Percentiles rank a stretch among this genome's conserved stretches.
Conservation (phyloP, 2,888 invertebrate species). For the Arctia plantaginis region DNA sequence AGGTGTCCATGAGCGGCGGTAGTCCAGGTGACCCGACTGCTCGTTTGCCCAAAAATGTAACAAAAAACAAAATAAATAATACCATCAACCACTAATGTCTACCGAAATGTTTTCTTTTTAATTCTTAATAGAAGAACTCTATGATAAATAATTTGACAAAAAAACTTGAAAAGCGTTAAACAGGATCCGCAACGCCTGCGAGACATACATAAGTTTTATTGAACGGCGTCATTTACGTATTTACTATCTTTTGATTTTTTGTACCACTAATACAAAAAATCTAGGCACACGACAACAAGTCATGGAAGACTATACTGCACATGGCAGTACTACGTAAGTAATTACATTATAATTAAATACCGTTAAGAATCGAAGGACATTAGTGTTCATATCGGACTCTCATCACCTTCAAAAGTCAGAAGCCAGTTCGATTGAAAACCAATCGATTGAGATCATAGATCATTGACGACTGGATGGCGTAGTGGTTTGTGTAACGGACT, state of each 20-base stretch:
- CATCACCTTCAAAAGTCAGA: not conserved
- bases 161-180: no score
- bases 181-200: not conserved
- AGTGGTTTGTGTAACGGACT: no score
- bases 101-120: not conserved
- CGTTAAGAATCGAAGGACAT: no score
- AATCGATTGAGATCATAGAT: no score
- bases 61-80: no score
- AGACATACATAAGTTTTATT: not conserved
- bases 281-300: not conserved
- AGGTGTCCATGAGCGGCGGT: no score
- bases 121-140: not conserved
- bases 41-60: no score
- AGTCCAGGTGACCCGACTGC: no score
- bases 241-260: no score
- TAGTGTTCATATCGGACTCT: no score
- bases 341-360: not conserved
- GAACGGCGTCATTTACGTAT: not conserved
- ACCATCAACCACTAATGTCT: not conserved
- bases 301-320: not conserved
- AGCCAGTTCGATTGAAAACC: not conserved
- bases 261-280: not conserved
- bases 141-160: not conserved
- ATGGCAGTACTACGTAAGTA: not conserved
- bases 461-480: no score